These are phyloP conservation scores for Hydropsyche betteni DNA, from an alignment of 2,888 invertebrate genomes.

Conservation along the genomic window DNA sequence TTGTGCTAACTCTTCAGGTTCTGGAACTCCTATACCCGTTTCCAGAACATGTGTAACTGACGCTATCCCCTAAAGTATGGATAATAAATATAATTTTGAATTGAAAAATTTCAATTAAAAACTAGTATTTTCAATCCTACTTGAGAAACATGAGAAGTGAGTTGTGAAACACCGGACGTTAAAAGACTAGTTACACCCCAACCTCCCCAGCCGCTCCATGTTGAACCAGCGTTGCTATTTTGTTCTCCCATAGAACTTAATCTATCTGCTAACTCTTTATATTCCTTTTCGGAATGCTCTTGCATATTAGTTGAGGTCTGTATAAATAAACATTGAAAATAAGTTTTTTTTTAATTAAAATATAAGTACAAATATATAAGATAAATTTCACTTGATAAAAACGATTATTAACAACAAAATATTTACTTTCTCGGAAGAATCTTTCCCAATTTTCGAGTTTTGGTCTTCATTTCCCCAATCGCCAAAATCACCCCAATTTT, in stretches of 20 bases:
- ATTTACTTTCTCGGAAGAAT: neutral
- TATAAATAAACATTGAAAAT: neutral
- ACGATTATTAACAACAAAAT: slow-evolving; percentile 1
- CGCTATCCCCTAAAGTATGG: slow-evolving; percentile 59
- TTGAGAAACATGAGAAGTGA: slow-evolving; percentile 79
- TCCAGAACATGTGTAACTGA: slow-evolving; percentile 77
- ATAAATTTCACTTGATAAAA: too few species aligned
- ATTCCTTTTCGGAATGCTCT: slow-evolving; percentile 46
- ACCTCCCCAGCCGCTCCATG: slow-evolving; percentile 73
- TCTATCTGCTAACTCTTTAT: slow-evolving; percentile 48
- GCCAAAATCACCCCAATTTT: slow-evolving; percentile 60
- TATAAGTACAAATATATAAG: neutral
- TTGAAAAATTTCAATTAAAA: neutral
- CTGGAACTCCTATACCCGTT: slow-evolving; percentile 82
- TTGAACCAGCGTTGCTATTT: slow-evolving; percentile 38
- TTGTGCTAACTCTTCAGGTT: slow-evolving; percentile 80
- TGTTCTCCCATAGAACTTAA: slow-evolving; percentile 44
- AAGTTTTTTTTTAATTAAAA: neutral
- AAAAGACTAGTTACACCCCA: slow-evolving; percentile 80
- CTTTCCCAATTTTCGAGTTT: slow-evolving; percentile 44
- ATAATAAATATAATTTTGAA: too few species aligned
- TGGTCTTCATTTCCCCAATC: slow-evolving; percentile 60
- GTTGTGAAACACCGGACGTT: slow-evolving; percentile 76
- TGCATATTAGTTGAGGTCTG: neutral
- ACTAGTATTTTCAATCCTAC: slow-evolving; percentile 23